Conservation (phyloP, 2,888 invertebrate species). For the Diachrysia chrysitis region DNA sequence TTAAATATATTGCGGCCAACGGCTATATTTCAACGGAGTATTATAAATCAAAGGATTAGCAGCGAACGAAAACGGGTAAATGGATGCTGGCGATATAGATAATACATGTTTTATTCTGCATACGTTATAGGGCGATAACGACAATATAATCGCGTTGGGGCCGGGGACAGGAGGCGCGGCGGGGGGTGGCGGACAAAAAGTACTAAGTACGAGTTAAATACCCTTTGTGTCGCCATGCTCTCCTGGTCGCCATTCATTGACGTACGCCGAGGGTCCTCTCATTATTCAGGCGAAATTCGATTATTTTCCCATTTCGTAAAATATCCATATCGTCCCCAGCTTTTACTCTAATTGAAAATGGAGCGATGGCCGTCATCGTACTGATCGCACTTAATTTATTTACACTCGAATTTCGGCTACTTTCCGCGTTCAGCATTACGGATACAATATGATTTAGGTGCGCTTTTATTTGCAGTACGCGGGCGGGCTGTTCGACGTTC, state of each 20-base stretch:
- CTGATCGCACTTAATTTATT: conserved; percentile 81
- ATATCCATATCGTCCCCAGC: conserved; percentile 88
- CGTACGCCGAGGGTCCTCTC: conserved; percentile 81
- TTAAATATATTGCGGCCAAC: conserved; percentile 85
- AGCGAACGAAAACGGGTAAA: conserved; percentile 77
- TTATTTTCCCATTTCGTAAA: conserved; percentile 89
- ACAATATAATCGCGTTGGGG: conserved; percentile 81
- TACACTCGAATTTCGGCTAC: conserved; percentile 66
- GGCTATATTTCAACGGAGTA: conserved; percentile 83
- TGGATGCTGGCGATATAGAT: conserved; percentile 86
- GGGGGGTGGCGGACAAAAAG: conserved; percentile 82
- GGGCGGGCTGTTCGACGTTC: conserved; percentile 33
- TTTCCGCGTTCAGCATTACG: conserved; percentile 62
- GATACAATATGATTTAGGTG: conserved; percentile 57
- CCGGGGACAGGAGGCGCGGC: conserved; percentile 65
- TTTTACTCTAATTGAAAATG: conserved; percentile 87
- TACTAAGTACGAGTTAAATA: conserved; percentile 89
- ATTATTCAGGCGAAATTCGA: conserved; percentile 89
- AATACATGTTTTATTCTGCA: conserved; percentile 86
- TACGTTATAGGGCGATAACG: conserved; percentile 88
- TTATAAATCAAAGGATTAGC: conserved; percentile 89
- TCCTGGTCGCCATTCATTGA: conserved; percentile 82
- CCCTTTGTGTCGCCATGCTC: conserved; percentile 85
- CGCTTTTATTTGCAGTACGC: conserved; percentile 38
- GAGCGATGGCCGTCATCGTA: conserved; percentile 76